phyloP scores from a whole-genome alignment of 2,888 invertebrate genomes.

The Cyrtodaria siliqua region DNA sequence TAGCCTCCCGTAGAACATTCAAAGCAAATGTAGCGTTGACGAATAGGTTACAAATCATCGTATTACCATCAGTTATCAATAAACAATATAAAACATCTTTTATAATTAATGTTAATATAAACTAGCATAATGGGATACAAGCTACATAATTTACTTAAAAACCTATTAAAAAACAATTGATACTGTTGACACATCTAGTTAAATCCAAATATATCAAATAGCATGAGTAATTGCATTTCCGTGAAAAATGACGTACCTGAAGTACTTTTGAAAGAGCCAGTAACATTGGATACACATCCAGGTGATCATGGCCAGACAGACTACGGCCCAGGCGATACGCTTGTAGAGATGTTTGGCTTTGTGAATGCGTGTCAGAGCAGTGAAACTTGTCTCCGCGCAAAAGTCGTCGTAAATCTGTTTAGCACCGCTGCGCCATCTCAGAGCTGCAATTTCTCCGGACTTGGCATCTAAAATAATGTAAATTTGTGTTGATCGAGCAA shows the following conservation, averaged over 20 bases:
- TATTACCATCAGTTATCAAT: too few relatives aligned
- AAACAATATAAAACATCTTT: too few relatives aligned
- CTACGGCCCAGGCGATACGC: constrained; percentile 70
- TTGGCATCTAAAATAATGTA: too few relatives aligned
- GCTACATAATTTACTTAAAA: background rate
- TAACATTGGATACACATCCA: constrained; percentile 70
- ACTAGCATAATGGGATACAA: too few relatives aligned
- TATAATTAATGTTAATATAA: too few relatives aligned
- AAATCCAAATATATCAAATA: too few relatives aligned
- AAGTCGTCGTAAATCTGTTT: constrained; percentile 55
- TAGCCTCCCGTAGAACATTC: too few relatives aligned
- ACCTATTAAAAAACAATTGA: background rate
- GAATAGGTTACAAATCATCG: too few relatives aligned
- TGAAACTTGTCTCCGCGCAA: constrained; percentile 76
- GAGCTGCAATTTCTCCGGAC: constrained; percentile 45
- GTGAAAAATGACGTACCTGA: constrained; percentile 28
- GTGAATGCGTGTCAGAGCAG: constrained; percentile 74
- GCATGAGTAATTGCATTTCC: too few relatives aligned
- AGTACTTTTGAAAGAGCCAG: constrained; percentile 67
- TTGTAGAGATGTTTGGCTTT: constrained; percentile 70
- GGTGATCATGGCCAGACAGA: constrained; percentile 67
- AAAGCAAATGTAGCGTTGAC: too few relatives aligned
- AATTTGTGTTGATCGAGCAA: too few relatives aligned
- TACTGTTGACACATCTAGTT: too few relatives aligned
- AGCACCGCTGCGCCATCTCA: constrained; percentile 42